phyloP scores from a whole-genome alignment of 2,888 invertebrate species.

The Agonopterix arenella region DNA sequence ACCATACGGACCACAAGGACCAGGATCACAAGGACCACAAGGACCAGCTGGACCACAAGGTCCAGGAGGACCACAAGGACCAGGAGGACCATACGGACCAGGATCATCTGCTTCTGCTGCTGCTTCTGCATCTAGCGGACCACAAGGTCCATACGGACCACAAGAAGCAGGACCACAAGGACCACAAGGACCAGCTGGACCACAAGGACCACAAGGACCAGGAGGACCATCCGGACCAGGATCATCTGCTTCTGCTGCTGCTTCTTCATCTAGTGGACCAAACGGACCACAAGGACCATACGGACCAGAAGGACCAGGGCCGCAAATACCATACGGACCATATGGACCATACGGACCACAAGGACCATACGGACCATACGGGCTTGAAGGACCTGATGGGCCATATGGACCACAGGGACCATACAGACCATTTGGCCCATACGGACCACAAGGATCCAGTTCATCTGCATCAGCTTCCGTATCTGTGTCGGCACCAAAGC shows the following conservation, averaged over 20 bases:
- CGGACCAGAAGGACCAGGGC: conserved; percentile 4
- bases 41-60: conserved; percentile 2
- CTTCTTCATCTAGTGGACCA: not conserved
- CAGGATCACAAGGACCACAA: not conserved
- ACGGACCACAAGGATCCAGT: not conserved
- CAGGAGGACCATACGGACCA: too few species aligned
- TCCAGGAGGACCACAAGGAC: too few species aligned
- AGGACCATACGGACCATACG: not conserved
- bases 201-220: too few species aligned
- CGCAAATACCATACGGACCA: not conserved
- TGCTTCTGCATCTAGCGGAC: not conserved
- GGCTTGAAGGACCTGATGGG: not conserved
- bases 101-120: not conserved
- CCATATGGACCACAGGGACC: not conserved
- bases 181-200: too few species aligned
- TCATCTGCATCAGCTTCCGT: not conserved
- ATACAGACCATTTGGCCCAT: not conserved
- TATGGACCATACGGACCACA: not conserved
- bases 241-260: not conserved
- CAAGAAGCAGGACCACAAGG: too few species aligned
- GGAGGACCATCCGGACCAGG: too few species aligned
- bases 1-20: conserved; percentile 3
- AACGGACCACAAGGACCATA: not conserved
- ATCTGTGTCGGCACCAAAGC: not conserved
- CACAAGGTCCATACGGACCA: too few species aligned